Evolutionary conservation across 2,113 vertebrate species (phyloP).

Genomic region (Psilopogon haemacephalus): DNA sequence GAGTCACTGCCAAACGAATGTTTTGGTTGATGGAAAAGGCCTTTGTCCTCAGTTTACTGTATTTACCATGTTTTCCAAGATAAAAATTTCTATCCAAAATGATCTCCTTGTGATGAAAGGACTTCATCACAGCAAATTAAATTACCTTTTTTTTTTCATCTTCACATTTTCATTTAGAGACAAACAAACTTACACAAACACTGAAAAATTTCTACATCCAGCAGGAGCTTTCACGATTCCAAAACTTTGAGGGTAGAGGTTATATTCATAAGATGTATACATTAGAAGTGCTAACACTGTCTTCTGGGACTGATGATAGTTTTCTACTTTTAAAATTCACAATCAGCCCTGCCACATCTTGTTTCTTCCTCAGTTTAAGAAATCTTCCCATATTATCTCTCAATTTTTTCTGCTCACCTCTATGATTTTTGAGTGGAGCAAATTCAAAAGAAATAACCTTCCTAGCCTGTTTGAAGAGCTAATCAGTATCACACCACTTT

Average conservation of each 20-base stretch:
- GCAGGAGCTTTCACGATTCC: not conserved
- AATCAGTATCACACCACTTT: not conserved
- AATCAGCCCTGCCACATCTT: not conserved
- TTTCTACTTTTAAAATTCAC: not conserved
- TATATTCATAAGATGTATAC: accelerated
- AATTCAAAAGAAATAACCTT: not conserved
- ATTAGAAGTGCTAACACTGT: not conserved
- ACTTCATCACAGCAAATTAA: not conserved
- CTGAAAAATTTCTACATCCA: not conserved
- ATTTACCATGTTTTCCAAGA: not conserved
- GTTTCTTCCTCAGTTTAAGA: not conserved
- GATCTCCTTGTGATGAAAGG: not conserved
- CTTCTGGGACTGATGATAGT: not conserved
- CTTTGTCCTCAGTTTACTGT: not conserved
- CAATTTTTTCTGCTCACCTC: not conserved
- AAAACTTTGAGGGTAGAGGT: not conserved
- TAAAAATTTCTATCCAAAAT: not conserved
- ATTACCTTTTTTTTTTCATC: not conserved
- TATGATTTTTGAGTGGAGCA: not conserved
- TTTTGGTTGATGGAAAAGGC: not conserved
- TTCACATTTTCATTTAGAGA: not conserved
- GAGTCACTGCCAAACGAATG: not conserved
- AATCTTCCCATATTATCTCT: not conserved
- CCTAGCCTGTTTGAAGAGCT: not conserved
- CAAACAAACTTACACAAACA: not conserved